These are phyloP conservation scores for Alligator mississippiensis DNA, from an alignment of 2,113 vertebrate genomes.

Conservation along the genomic window DNA sequence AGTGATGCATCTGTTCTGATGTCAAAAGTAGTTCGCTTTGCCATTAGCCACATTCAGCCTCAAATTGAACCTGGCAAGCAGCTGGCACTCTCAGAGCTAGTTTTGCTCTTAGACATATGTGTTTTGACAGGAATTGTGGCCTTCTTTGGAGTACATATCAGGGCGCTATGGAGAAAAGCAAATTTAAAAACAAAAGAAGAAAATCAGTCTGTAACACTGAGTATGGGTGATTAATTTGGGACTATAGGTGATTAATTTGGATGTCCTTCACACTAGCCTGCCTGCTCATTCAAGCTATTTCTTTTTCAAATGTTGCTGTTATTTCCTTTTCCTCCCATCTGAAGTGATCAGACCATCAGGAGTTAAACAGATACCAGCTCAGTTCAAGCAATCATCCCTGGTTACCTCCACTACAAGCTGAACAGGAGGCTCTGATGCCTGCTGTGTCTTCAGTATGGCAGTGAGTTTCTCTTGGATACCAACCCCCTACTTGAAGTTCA, in stretches of 20 bases:
- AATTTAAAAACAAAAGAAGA: neutral
- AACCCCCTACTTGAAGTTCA: conserved; percentile 7
- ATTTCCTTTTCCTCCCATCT: neutral
- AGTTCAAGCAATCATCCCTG: neutral
- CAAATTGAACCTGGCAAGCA: conserved; percentile 60
- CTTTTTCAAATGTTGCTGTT: neutral
- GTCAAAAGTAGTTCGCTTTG: neutral
- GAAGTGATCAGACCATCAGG: neutral
- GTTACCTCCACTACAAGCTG: neutral
- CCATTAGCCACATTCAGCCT: conserved; percentile 18
- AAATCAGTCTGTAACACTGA: neutral
- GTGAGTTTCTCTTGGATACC: neutral
- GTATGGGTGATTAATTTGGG: neutral
- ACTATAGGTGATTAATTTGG: neutral
- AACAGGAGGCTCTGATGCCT: neutral
- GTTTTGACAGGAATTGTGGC: conserved; percentile 34
- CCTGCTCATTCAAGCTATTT: neutral
- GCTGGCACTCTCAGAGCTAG: conserved; percentile 20
- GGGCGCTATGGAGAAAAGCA: neutral
- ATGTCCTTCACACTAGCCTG: neutral
- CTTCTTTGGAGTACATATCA: neutral
- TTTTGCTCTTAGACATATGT: neutral
- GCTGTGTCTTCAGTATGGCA: neutral
- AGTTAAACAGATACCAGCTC: neutral
- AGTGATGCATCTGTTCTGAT: neutral